A percentile compares a stretch with the other conserved stretches of the same genome.
Evolutionary conservation across 1,140 invertebrate species (phyloP).

Genomic region (Zaprionus davidi): DNA sequence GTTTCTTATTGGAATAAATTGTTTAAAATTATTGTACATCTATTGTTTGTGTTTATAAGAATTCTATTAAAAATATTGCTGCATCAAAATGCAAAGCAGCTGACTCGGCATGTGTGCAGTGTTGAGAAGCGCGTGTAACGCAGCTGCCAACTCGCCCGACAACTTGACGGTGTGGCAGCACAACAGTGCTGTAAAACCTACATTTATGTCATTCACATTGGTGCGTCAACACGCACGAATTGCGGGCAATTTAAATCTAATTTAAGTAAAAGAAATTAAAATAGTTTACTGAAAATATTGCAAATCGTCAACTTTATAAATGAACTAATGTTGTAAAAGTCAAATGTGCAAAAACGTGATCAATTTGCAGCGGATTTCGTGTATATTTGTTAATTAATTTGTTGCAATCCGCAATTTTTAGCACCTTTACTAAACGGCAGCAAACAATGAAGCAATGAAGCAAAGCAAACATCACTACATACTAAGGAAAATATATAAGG

Average conservation of each 20-base stretch:
- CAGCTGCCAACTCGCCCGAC: slow-evolving; percentile 5
- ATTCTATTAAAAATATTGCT: slow-evolving; percentile 13
- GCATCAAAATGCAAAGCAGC: slow-evolving; percentile 32
- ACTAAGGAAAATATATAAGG: background rate
- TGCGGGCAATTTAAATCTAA: slow-evolving; percentile 10
- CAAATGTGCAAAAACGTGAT: slow-evolving; percentile 45
- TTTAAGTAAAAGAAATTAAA: background rate
- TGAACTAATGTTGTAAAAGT: background rate
- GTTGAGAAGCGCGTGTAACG: slow-evolving; percentile 12
- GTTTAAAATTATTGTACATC: slow-evolving; percentile 18
- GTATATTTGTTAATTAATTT: slow-evolving; percentile 60
- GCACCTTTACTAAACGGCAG: slow-evolving; percentile 28
- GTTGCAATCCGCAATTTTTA: slow-evolving; percentile 65
- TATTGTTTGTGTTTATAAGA: background rate
- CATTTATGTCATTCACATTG: slow-evolving; percentile 21
- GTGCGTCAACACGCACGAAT: background rate
- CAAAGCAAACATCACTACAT: background rate
- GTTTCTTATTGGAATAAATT: slow-evolving; percentile 18
- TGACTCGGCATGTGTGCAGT: slow-evolving; percentile 36
- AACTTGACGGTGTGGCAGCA: slow-evolving; percentile 23
- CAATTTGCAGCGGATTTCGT: slow-evolving; percentile 47
- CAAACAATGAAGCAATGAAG: slow-evolving; percentile 56
- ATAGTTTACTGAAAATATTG: background rate
- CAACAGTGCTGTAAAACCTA: background rate
- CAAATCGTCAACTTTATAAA: background rate